These are phyloP conservation scores for Agrypnus murinus DNA, from an alignment of 2,888 invertebrate species.

Conservation along the genomic window DNA sequence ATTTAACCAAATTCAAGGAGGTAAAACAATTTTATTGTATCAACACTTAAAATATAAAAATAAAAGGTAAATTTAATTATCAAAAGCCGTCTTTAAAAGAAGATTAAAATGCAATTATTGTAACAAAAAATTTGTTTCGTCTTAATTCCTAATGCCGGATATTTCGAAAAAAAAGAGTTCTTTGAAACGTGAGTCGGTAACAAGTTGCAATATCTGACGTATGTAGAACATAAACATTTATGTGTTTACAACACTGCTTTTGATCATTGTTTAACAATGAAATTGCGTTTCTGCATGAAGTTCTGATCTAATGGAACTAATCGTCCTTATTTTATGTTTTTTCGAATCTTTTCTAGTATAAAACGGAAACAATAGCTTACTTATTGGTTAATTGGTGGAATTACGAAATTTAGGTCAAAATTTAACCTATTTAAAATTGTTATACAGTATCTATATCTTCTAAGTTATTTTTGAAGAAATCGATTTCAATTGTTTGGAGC, in stretches of 20 bases:
- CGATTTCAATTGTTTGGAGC: no score
- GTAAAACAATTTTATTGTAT: no score
- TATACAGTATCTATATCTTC: no score
- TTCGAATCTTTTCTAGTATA: not conserved
- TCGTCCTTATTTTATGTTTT: slow-evolving; percentile 21
- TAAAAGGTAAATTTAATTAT: no score
- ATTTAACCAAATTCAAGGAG: no score
- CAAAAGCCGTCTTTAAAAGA: no score
- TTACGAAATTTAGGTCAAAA: not conserved
- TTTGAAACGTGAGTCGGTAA: slow-evolving; percentile 12
- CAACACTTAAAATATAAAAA: no score
- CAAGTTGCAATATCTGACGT: slow-evolving; percentile 31
- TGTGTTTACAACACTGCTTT: slow-evolving; percentile 43
- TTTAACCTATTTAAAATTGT: no score
- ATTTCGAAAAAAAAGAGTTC: slow-evolving; percentile 14
- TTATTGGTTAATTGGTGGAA: slow-evolving; percentile 24
- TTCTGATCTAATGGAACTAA: slow-evolving; percentile 41
- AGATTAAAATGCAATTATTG: no score
- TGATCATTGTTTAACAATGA: slow-evolving; percentile 37
- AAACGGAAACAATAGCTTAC: slow-evolving; percentile 11
- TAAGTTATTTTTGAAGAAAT: no score
- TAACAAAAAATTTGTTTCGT: no score
- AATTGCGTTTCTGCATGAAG: slow-evolving; percentile 41
- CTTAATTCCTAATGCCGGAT: slow-evolving; percentile 6
- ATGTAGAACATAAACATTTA: slow-evolving; percentile 47